Percentiles rank a stretch among this genome's conserved stretches.
Conservation (phyloP, 2,888 invertebrate genomes). For the Criorhina ranunculi region DNA sequence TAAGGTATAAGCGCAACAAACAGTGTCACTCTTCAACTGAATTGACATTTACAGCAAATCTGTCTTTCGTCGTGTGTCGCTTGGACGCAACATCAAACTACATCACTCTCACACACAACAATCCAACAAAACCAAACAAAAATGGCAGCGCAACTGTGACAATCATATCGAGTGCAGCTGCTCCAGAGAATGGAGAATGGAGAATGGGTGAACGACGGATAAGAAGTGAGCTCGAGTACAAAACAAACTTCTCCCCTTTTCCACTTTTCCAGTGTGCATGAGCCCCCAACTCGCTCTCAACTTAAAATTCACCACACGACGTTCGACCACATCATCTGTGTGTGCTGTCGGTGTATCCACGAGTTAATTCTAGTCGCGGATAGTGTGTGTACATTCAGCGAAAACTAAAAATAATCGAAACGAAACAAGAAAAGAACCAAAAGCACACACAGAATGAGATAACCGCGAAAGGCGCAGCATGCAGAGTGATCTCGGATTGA, state of each 20-base stretch:
- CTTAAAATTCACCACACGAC: conserved; percentile 63
- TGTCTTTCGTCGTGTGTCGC: neutral
- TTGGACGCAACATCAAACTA: neutral
- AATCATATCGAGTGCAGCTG: neutral
- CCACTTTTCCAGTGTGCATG: neutral
- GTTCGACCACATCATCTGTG: conserved; percentile 29
- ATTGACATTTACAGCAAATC: conserved; percentile 22
- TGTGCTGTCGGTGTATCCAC: conserved; percentile 33
- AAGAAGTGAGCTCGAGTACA: neutral
- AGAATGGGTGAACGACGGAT: neutral
- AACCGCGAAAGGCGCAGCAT: conserved; percentile 32
- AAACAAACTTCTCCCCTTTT: conserved; percentile 26
- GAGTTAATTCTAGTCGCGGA: conserved; percentile 62
- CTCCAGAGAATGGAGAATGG: neutral
- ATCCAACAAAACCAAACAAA: conserved; percentile 7
- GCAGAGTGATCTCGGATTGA: neutral
- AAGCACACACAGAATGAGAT: conserved; percentile 53
- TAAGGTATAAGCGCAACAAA: neutral
- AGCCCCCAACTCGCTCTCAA: conserved; percentile 3
- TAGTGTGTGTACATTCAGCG: conserved; percentile 30
- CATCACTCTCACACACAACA: conserved; percentile 3
- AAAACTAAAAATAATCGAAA: conserved; percentile 64
- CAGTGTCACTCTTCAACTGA: conserved; percentile 4
- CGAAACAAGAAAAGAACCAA: conserved; percentile 51
- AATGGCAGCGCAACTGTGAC: neutral